Conservation (phyloP, 2,113 vertebrate genomes). For the Pluvianellus socialis region DNA sequence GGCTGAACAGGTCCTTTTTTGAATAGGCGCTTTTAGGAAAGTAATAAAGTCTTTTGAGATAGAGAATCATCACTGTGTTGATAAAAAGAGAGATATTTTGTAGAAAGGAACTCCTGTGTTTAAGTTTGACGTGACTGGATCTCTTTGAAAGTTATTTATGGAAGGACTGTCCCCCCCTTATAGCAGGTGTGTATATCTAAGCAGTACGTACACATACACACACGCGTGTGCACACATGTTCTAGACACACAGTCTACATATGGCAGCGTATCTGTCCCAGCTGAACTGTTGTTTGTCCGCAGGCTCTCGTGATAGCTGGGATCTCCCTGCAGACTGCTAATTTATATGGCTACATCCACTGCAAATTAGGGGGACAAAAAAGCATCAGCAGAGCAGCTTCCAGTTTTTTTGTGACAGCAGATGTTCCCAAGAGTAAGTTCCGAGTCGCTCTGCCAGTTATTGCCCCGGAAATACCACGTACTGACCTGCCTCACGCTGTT, state of each 20-base stretch:
- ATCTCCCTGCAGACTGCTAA: conserved; percentile 86
- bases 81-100: neutral
- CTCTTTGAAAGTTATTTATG: neutral
- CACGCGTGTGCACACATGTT: rapidly evolving
- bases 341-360: conserved; percentile 86
- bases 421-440: conserved; percentile 80
- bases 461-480: neutral
- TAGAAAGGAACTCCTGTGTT: neutral
- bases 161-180: neutral
- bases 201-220: no score
- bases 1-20: neutral
- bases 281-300: neutral
- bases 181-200: neutral
- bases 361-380: conserved; percentile 79
- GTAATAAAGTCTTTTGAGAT: neutral
- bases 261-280: neutral
- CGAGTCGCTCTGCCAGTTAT: neutral
- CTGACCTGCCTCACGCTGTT: rapidly evolving
- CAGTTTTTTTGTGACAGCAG: conserved; percentile 67
- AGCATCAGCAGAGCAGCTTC: conserved; percentile 59
- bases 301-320: conserved; percentile 84
- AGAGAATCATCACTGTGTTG: neutral
- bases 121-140: neutral
- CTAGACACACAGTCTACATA: rapidly evolving
- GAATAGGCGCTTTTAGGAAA: neutral